Percentiles rank a stretch among this genome's conserved stretches.
phyloP scores from a whole-genome alignment of 2,888 invertebrate species.

The Agrotis segetum region DNA sequence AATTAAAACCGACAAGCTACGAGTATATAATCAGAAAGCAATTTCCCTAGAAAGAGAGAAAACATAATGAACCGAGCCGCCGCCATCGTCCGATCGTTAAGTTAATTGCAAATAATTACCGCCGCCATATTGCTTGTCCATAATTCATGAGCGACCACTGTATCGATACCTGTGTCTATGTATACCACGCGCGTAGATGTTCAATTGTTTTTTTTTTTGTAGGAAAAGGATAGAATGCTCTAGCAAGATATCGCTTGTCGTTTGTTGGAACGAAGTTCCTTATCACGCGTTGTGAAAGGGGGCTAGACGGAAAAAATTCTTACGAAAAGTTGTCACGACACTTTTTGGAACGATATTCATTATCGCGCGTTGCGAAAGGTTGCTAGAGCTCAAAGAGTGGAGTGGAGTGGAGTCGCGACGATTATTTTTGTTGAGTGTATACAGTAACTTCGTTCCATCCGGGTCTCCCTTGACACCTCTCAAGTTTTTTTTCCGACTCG shows the following conservation, averaged over 20 bases:
- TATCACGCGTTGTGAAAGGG: too few relatives aligned
- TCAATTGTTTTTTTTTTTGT: conserved; percentile 19
- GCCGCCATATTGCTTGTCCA: conserved; percentile 48
- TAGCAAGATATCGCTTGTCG: not conserved
- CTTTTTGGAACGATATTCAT: too few relatives aligned
- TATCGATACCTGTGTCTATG: not conserved
- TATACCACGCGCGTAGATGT: not conserved
- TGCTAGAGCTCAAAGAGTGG: too few relatives aligned
- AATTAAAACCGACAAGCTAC: conserved; percentile 2
- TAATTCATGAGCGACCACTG: conserved; percentile 51
- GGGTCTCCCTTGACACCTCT: too few relatives aligned
- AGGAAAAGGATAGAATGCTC: not conserved
- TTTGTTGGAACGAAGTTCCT: too few relatives aligned
- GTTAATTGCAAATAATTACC: conserved; percentile 59
- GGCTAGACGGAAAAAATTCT: too few relatives aligned
- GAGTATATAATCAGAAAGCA: conserved; percentile 25
- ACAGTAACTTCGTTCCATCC: too few relatives aligned
- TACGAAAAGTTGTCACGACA: too few relatives aligned
- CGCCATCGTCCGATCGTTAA: conserved; percentile 40
- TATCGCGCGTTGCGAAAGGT: too few relatives aligned
- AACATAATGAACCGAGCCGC: conserved; percentile 25
- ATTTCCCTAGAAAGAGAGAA: conserved; percentile 20
- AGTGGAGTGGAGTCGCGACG: too few relatives aligned
- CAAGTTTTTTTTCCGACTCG: not conserved
- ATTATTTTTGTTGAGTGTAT: too few relatives aligned